Base-by-base conservation (phyloP, 2,113 vertebrate genomes). In the Clarias gariepinus region DNA sequence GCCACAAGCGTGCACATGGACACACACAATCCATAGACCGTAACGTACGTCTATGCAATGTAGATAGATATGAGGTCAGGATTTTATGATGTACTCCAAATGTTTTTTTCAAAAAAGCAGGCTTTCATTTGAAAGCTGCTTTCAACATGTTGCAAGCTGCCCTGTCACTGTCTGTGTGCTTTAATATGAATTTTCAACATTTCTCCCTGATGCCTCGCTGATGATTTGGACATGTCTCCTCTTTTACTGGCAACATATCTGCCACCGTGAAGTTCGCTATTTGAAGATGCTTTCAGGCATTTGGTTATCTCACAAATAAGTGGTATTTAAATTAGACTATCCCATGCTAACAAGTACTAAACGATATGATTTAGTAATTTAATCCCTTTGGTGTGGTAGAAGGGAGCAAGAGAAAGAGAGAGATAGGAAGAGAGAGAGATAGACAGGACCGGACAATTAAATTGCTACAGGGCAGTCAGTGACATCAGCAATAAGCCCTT, bases 401-500 rank as follows among this genome's bases (percentile, higher is more conserved):
- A 7, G 47, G 47, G 58, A 63, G 57, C 47, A 9, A 76, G 60
- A 66, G 3, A 81, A 33, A 64, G 23, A 78, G 83, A 12, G 63
- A 79, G n/a, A n/a, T n/a, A n/a, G n/a, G n/a, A n/a, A n/a, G 85
- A 76, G 21, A 64, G 47, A 84, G 86, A 64, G 68, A 66, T 82
- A 3, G 60, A 74, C 57, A 77, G 47, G 47, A 81, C 7, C 5
- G 47, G 7, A 47, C 47, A 47, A 47, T 47, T 63, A 87, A 86
- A 80, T 18, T 90, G 90, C 87, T 87, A 41, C 30, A 78, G 90
- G 87, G 41, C 60, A 86, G 88, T 92, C 87, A 89, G 85, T 86
- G 85, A 83, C 81, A 93, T 91, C 89, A 93, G 86, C 86, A 87
- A 89, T 89, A 60, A 85, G 77, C 86, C 84, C 85, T 87, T 85